A percentile compares a stretch with the other conserved stretches of the same genome.
Conservation (phyloP, 1,140 invertebrate genomes). For the Antheraea mylitta region DNA sequence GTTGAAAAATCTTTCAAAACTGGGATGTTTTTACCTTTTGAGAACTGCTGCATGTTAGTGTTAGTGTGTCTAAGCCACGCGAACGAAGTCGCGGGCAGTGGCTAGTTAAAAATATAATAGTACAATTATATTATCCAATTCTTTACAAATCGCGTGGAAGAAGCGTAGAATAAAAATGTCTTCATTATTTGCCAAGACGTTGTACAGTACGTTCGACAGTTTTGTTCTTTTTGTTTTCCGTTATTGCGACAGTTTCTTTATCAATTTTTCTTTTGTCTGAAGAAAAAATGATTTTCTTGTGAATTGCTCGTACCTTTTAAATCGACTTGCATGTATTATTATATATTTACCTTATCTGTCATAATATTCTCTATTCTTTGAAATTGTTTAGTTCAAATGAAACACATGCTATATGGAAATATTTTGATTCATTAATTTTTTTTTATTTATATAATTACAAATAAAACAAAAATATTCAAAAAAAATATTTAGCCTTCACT, state of each 20-base stretch:
- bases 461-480: too few species aligned
- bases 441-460: too few species aligned
- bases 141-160: not conserved
- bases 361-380: too few species aligned
- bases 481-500: too few species aligned
- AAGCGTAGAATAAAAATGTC: constrained; percentile 10
- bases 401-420: too few species aligned
- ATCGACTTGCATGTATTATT: not conserved
- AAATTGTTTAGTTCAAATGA: too few species aligned
- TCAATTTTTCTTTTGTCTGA: not conserved
- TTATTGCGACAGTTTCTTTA: constrained; percentile 4
- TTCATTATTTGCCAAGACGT: constrained; percentile 12
- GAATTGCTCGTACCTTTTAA: not conserved
- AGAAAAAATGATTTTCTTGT: not conserved
- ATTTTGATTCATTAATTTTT: too few species aligned
- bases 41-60: too few species aligned
- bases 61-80: too few species aligned
- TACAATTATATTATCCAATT: not conserved
- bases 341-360: not conserved
- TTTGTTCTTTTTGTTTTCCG: constrained; percentile 7
- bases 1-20: too few species aligned
- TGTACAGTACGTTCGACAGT: not conserved
- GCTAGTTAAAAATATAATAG: not conserved
- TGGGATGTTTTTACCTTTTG: too few species aligned
- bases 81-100: too few species aligned